Evolutionary conservation across 2,888 invertebrate genomes (phyloP).

Genomic region (Pseudococcus longispinus): DNA sequence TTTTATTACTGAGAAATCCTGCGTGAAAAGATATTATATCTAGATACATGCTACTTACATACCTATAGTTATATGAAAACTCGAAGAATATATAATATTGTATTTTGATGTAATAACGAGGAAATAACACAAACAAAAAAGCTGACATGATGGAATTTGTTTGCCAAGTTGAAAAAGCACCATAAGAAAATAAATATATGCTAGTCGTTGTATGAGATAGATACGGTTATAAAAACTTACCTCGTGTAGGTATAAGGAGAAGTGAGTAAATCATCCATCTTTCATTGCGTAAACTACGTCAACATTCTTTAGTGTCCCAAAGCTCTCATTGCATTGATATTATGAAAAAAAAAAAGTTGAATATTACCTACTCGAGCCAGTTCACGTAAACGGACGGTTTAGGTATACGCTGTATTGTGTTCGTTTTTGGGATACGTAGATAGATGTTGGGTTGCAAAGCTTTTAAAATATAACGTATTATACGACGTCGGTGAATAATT

Average conservation of each 20-base stretch:
- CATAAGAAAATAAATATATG: slow-evolving; percentile 42
- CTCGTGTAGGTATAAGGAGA: slow-evolving; percentile 38
- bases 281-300: slow-evolving; percentile 54
- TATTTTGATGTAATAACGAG: slow-evolving; percentile 48
- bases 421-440: neutral
- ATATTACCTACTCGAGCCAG: neutral
- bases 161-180: slow-evolving; percentile 29
- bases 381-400: neutral
- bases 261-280: slow-evolving; percentile 53
- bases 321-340: neutral
- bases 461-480: neutral
- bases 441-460: neutral
- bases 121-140: slow-evolving; percentile 49
- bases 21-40: neutral
- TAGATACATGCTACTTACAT: neutral
- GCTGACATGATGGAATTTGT: slow-evolving; percentile 55
- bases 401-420: neutral
- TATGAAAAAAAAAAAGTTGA: neutral
- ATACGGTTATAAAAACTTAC: slow-evolving; percentile 40
- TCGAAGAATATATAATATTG: slow-evolving; percentile 45
- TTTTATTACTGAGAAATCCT: neutral
- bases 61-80: slow-evolving; percentile 41
- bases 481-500: neutral
- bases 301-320: slow-evolving; percentile 50
- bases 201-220: slow-evolving; percentile 10